Evolutionary conservation across 2,113 vertebrate genomes (phyloP).

Genomic region (Machaerirhynchus nigripectus): DNA sequence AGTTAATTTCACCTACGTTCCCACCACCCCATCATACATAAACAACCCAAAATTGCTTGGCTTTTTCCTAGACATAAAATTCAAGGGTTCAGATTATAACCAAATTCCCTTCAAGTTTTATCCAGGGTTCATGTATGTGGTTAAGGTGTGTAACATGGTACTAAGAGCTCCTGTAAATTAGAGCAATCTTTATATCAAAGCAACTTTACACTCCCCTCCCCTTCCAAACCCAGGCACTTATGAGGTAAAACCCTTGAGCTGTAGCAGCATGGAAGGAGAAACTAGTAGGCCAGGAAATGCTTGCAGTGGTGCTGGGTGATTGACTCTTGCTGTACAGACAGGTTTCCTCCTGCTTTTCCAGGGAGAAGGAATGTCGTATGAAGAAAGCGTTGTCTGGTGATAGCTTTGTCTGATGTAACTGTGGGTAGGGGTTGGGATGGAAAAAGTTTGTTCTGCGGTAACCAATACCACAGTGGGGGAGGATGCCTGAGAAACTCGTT

Average conservation of each 20-base stretch:
- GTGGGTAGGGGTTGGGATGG: not conserved
- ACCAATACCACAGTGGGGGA: not conserved
- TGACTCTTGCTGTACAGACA: not conserved
- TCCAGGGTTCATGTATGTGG: not conserved
- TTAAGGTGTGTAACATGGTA: not conserved
- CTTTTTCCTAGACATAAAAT: not conserved
- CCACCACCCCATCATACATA: not conserved
- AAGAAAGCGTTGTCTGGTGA: not conserved
- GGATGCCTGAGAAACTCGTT: not conserved
- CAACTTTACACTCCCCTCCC: not conserved
- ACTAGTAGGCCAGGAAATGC: not conserved
- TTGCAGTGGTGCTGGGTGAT: not conserved
- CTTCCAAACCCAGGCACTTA: not conserved
- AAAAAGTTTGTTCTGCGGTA: not conserved
- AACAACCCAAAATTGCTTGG: not conserved
- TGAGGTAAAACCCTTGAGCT: not conserved
- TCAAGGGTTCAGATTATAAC: not conserved
- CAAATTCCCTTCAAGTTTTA: not conserved
- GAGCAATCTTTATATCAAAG: not conserved
- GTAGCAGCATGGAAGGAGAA: not conserved
- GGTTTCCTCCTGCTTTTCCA: conserved; percentile 16
- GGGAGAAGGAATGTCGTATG: not conserved
- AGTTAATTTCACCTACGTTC: not conserved
- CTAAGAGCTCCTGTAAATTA: not conserved
- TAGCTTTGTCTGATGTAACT: not conserved